Evolutionary conservation across 2,797 vertebrate species (phyloP), one percentile per base, ranked within the genome.

Genomic region (Pteronotus mesoamericanus): DNA sequence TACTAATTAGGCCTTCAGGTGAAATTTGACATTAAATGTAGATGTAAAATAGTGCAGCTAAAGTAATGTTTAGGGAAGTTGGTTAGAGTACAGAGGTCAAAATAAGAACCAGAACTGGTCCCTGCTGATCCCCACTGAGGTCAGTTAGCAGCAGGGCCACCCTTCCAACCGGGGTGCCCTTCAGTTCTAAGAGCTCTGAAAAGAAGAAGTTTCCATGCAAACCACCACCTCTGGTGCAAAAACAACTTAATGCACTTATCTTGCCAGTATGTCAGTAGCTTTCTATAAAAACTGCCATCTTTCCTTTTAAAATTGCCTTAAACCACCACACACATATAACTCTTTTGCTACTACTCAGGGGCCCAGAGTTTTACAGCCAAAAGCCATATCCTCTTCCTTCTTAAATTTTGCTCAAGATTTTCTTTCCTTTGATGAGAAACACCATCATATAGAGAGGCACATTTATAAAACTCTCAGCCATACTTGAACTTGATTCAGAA

Each of bases 401-500:
- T 29, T 66, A 84, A 69, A 74, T 78, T 72, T 61, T 68, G 72
- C 44, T 92, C 51, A 66, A 61, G 5, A 46, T 66, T 82, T 57
- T 15, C 39, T n/a, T 39, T 72, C 69, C 37, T 59, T 80, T 82
- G 46, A 82, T 39, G 86, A 64, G 18, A 79, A 91, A 86, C 9
- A 89, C 11, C 34, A 21, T 18, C 9, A n/a, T 64, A 21, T 1
- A 64, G 34, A 94, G 15, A 68, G 80, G 57, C 26, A 87, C 39
- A 82, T 88, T 68, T 61, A 79, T 5, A 71, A 88, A 95, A 88
- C 26, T 89, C 79, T 91, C 34, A 92, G 64, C 24, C 42, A 48
- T 11, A 71, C 34, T 48, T 72, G 84, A 96, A 87, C 68, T 16
- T 46, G 34, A 90, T 64, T 83, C 75, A 89, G 69, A 86, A 96